Conservation (phyloP, 2,888 invertebrate genomes). For the Mystacides longicornis region DNA sequence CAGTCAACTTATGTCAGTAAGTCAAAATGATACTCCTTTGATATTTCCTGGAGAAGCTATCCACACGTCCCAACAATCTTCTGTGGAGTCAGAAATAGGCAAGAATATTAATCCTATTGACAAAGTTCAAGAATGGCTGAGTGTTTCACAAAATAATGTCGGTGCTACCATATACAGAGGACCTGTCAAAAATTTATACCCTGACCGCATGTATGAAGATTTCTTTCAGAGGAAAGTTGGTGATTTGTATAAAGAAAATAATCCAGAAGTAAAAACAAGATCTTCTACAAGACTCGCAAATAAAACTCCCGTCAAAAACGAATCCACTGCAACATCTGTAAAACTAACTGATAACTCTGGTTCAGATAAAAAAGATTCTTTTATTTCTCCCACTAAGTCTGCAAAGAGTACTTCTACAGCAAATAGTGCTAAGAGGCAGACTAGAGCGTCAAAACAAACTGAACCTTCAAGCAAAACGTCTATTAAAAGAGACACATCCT, state of each 20-base stretch:
- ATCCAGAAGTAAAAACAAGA: background rate
- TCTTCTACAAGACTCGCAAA: background rate
- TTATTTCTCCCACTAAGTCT: too few relatives aligned
- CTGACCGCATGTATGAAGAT: background rate
- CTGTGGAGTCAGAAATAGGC: background rate
- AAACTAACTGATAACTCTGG: too few relatives aligned
- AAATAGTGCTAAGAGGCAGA: too few relatives aligned
- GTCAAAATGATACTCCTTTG: constrained; percentile 8
- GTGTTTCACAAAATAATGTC: constrained; percentile 3
- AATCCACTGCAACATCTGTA: too few relatives aligned
- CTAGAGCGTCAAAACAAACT: too few relatives aligned
- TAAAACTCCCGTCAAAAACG: too few relatives aligned
- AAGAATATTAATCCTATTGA: background rate
- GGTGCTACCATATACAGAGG: background rate
- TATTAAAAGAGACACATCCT: too few relatives aligned
- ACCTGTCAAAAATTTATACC: background rate
- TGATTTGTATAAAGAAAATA: background rate
- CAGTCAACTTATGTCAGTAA: constrained; percentile 12
- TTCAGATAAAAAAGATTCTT: too few relatives aligned
- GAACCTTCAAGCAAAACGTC: too few relatives aligned
- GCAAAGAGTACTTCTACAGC: too few relatives aligned
- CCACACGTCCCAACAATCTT: background rate
- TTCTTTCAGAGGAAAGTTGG: background rate
- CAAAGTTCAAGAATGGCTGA: constrained; percentile 14
- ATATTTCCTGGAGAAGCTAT: constrained; percentile 14